These are phyloP conservation scores for Allacma fusca DNA, from an alignment of 2,888 invertebrate genomes.

Conservation along the genomic window DNA sequence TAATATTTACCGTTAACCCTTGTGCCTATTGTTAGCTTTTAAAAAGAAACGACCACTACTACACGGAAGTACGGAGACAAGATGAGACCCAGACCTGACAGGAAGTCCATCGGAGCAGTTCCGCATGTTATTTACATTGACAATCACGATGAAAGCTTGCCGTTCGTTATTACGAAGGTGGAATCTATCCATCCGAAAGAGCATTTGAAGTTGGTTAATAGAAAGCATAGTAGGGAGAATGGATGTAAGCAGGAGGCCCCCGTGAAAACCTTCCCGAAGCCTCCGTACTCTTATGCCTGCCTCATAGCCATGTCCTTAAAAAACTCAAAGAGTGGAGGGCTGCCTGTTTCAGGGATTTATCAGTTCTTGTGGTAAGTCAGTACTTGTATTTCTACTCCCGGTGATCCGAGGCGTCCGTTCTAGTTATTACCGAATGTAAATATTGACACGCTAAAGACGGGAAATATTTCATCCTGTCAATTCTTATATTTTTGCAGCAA, in stretches of 20 bases:
- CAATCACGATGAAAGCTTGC: not conserved
- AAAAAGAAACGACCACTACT: too few relatives aligned
- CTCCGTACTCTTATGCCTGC: conserved; percentile 97
- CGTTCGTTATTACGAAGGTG: not conserved
- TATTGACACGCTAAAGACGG: too few relatives aligned
- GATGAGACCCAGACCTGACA: too few relatives aligned
- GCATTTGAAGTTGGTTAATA: not conserved
- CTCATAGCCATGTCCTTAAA: conserved; percentile 97
- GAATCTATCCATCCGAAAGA: conserved; percentile 2
- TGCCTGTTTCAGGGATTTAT: conserved; percentile 98
- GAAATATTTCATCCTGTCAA: too few relatives aligned
- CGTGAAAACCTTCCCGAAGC: conserved; percentile 82
- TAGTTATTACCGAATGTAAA: too few relatives aligned
- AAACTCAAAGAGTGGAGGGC: conserved; percentile 90
- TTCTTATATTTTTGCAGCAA: conserved; percentile 80
- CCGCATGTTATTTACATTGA: not conserved
- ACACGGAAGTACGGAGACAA: too few relatives aligned
- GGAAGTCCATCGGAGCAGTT: not conserved
- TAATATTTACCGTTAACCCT: too few relatives aligned
- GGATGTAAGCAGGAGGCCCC: not conserved
- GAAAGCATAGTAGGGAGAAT: not conserved
- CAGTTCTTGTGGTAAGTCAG: conserved; percentile 93
- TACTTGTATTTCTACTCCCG: not conserved
- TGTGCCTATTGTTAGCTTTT: too few relatives aligned
- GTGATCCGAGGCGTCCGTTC: too few relatives aligned